Conservation (phyloP, 2,888 invertebrate species). For the Steinernema carpocapsae region DNA sequence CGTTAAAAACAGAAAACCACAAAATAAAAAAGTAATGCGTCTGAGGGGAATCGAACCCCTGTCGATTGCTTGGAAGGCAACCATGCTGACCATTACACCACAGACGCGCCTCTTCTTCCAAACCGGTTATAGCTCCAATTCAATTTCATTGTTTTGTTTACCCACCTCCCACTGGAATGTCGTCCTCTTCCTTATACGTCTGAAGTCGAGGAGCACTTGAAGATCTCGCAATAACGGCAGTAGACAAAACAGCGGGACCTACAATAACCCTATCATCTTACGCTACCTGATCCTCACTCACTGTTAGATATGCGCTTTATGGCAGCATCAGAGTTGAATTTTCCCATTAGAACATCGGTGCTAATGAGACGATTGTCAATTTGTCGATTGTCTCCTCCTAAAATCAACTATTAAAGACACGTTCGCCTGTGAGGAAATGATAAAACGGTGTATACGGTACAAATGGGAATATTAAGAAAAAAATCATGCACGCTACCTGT, state of each 20-base stretch:
- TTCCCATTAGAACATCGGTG: conserved; percentile 91
- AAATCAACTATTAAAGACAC: conserved; percentile 2
- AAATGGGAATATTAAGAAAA: background rate
- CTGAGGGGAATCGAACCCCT: too few species aligned
- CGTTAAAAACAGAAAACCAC: too few species aligned
- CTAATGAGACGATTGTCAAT: conserved; percentile 83
- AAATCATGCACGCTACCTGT: conserved; percentile 50
- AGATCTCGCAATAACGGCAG: conserved; percentile 70
- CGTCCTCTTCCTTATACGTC: conserved; percentile 63
- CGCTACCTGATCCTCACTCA: conserved; percentile 41
- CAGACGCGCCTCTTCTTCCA: too few species aligned
- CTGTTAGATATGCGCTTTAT: conserved; percentile 53
- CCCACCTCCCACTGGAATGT: conserved; percentile 58
- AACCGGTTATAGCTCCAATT: too few species aligned
- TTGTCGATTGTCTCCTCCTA: conserved; percentile 50
- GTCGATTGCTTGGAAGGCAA: background rate
- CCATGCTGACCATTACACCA: conserved; percentile 71
- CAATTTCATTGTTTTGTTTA: background rate
- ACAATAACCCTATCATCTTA: conserved; percentile 32
- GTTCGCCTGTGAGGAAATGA: too few species aligned
- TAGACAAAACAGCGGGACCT: conserved; percentile 66
- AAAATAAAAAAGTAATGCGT: too few species aligned
- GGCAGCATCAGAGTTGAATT: conserved; percentile 48
- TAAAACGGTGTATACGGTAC: background rate
- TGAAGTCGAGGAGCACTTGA: conserved; percentile 70